Evolutionary conservation across 2,797 vertebrate genomes (phyloP).

Genomic region (Danio jaintianensis): DNA sequence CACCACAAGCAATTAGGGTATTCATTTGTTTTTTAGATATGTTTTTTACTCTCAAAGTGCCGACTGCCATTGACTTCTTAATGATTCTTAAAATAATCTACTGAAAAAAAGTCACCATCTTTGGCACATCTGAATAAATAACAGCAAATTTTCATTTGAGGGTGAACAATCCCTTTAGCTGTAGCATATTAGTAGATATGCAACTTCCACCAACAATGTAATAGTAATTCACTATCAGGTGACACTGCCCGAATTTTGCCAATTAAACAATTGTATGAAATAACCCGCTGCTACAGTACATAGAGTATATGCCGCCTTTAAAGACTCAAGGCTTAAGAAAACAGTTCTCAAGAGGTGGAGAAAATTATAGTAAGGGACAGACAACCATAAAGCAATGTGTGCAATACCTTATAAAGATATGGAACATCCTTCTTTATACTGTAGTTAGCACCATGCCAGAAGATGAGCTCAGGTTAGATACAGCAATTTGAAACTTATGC

Average conservation of each 20-base stretch:
- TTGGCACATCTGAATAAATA: no score
- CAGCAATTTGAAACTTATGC: conserved; percentile 74
- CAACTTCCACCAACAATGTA: background rate
- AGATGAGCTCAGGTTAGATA: conserved; percentile 42
- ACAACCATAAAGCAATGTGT: background rate
- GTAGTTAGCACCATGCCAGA: conserved; percentile 10
- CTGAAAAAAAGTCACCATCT: no score
- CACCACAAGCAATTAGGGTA: no score
- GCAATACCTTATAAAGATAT: background rate
- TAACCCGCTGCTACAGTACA: background rate
- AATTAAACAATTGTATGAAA: background rate
- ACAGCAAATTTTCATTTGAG: no score
- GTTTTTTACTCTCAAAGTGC: no score
- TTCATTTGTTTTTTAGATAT: no score
- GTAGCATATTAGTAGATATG: background rate
- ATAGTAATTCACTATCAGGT: background rate
- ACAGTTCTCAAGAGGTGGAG: background rate
- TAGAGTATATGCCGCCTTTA: background rate
- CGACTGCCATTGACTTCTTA: no score
- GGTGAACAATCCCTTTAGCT: no score
- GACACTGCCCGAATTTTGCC: background rate
- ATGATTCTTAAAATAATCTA: no score
- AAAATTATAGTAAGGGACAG: background rate
- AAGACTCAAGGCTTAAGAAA: background rate
- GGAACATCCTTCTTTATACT: background rate